A percentile compares a stretch with the other conserved stretches of the same genome.
Conservation (phyloP, 2,888 invertebrate species). For the Spialia ferax region DNA sequence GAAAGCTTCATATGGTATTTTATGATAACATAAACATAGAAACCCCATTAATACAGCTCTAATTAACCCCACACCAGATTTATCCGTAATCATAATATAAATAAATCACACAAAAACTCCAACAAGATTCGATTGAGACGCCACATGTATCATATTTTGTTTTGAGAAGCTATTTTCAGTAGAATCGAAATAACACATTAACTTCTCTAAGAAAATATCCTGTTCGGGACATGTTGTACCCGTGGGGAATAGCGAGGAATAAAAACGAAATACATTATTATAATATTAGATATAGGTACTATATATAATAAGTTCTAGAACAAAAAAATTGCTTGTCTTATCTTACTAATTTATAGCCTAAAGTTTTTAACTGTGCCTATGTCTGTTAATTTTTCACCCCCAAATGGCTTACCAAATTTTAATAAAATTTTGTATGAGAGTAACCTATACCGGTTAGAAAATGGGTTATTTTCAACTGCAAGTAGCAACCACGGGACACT, state of each 20-base stretch:
- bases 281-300: too few relatives aligned
- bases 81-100: constrained; percentile 42
- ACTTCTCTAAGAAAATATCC: constrained; percentile 71
- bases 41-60: constrained; percentile 31
- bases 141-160: constrained; percentile 74
- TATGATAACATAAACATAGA: constrained; percentile 35
- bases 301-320: too few relatives aligned
- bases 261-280: neutral
- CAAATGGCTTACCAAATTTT: too few relatives aligned
- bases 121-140: constrained; percentile 47
- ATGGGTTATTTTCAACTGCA: too few relatives aligned
- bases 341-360: too few relatives aligned
- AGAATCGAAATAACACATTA: constrained; percentile 69
- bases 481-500: too few relatives aligned
- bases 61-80: constrained; percentile 38
- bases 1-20: constrained; percentile 15
- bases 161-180: constrained; percentile 77
- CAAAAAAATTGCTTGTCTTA: too few relatives aligned
- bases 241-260: neutral
- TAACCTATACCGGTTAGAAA: too few relatives aligned
- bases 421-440: too few relatives aligned
- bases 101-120: constrained; percentile 40
- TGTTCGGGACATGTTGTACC: constrained; percentile 46
- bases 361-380: too few relatives aligned
- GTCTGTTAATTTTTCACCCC: too few relatives aligned